Percentiles rank a stretch among this genome's conserved stretches.
These are phyloP conservation scores for Carlito syrichta DNA, from an alignment of 2,113 vertebrate genomes.

Conservation along the genomic window DNA sequence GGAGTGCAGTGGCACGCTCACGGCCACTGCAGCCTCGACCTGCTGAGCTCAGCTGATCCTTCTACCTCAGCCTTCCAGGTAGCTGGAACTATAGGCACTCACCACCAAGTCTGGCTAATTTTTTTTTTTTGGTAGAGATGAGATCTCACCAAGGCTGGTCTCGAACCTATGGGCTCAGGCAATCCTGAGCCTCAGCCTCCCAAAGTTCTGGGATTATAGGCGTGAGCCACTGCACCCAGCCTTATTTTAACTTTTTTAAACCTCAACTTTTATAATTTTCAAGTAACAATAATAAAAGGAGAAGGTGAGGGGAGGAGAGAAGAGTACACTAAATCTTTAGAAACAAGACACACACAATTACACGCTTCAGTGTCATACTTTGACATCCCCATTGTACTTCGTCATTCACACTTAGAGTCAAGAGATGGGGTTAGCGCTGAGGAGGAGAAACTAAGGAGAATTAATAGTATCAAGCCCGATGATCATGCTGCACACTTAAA, in stretches of 20 bases:
- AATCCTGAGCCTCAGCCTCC: background rate
- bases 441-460: too few species aligned
- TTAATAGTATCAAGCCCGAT: too few species aligned
- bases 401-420: too few species aligned
- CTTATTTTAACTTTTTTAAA: background rate
- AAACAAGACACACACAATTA: background rate
- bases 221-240: background rate
- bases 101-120: background rate
- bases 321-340: rapidly evolving
- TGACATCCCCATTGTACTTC: background rate
- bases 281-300: background rate
- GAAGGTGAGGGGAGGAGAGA: background rate
- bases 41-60: background rate
- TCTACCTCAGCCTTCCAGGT: background rate
- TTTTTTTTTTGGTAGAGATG: background rate
- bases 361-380: too few species aligned
- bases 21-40: background rate
- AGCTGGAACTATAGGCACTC: background rate
- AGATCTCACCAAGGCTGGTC: background rate
- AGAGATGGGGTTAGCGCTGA: background rate
- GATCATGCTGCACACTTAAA: background rate
- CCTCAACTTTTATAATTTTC: background rate
- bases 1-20: background rate
- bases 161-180: background rate
- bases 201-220: background rate